Evolutionary conservation across 2,888 invertebrate genomes (phyloP), one percentile per base, ranked within the genome.

Genomic region (Calliphora vomitoria): DNA sequence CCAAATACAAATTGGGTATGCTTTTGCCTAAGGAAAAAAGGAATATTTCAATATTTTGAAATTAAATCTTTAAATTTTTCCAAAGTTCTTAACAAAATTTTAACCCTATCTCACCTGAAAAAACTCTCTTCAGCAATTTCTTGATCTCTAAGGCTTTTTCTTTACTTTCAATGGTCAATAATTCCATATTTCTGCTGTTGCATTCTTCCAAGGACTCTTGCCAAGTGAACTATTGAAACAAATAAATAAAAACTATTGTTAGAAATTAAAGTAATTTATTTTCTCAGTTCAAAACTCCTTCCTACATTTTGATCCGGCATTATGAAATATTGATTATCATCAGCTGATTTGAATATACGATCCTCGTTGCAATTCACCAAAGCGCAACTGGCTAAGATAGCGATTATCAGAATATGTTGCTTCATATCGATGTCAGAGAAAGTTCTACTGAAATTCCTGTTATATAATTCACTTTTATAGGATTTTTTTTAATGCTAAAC

Each of bases 1-100:
- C 85, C n/a, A 87, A 47, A 66, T 85, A 85, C 5, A 87, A 69
- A 20, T 58, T 68, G 0, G 87, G 87, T 71, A 85, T 75, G 3
- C 31, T 78, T 69, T 85, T 69, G 13, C 25, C 25, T 25, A 25
- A 25, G 25, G 25, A 25, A 25, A 25, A 25, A 25, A n/a, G n/a
- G n/a, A n/a, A n/a, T n/a, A n/a, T n/a, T n/a, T n/a, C n/a, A n/a
- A n/a, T n/a, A n/a, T n/a, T n/a, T n/a, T n/a, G n/a, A n/a, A n/a
- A n/a, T n/a, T n/a, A n/a, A n/a, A n/a, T n/a, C n/a, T n/a, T n/a
- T n/a, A n/a, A n/a, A n/a, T n/a, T n/a, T n/a, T n/a, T n/a, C n/a
- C n/a, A n/a, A n/a, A n/a, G n/a, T n/a, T n/a, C n/a, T n/a, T n/a
- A n/a, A n/a, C n/a, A n/a, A n/a, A n/a, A n/a, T n/a, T n/a, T n/a